These are phyloP conservation scores for Cephalopachus bancanus DNA, from an alignment of 2,797 vertebrate genomes.

Conservation along the genomic window DNA sequence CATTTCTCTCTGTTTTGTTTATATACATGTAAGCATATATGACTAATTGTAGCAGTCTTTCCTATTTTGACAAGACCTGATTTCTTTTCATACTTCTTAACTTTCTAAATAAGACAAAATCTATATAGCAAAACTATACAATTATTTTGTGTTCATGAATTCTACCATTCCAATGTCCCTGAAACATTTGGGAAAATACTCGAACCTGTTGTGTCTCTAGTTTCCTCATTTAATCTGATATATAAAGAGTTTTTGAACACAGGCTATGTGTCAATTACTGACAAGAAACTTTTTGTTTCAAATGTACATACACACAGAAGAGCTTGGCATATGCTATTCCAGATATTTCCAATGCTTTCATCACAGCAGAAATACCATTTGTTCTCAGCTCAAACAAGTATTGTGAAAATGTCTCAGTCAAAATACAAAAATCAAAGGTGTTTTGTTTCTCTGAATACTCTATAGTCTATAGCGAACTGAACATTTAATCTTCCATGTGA, in stretches of 20 bases:
- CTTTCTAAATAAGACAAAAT: neutral
- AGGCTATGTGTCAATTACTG: slow-evolving; percentile 3
- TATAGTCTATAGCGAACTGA: neutral
- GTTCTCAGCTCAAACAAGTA: neutral
- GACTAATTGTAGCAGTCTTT: neutral
- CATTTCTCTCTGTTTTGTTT: neutral
- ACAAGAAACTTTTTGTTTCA: slow-evolving; percentile 29
- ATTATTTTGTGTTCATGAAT: neutral
- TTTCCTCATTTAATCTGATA: neutral
- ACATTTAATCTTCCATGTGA: neutral
- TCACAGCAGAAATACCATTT: slow-evolving; percentile 12
- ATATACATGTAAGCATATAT: neutral
- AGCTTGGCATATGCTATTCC: neutral
- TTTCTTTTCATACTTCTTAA: neutral
- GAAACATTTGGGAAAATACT: neutral
- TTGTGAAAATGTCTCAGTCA: neutral
- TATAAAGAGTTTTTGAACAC: neutral
- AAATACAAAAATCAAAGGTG: neutral
- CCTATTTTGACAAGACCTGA: slow-evolving; percentile 18
- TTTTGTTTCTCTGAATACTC: neutral
- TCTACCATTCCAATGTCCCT: neutral
- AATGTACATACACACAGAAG: neutral
- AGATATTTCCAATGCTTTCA: neutral
- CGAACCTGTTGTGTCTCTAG: neutral
- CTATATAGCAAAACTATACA: neutral